phyloP scores from a whole-genome alignment of 1,140 invertebrate species.

The Ctenoplectra terminalis region DNA sequence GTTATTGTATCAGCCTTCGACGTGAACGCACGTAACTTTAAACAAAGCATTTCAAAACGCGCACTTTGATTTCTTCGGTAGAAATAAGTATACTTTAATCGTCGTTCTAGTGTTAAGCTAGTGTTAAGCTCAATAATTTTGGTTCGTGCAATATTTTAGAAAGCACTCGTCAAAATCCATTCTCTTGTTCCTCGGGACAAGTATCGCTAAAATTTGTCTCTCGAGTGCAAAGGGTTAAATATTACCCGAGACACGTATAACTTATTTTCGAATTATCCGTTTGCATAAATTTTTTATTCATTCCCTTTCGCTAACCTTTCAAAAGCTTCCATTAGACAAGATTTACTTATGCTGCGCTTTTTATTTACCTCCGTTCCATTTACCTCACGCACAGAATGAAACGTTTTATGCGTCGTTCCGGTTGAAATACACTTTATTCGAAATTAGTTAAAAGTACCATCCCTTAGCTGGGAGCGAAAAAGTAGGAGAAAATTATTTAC shows the following conservation, averaged over 20 bases:
- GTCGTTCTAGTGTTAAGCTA: no score
- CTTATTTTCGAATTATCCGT: neutral
- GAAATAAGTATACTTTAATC: no score
- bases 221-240: no score
- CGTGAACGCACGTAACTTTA: no score
- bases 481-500: slow-evolving; percentile 42
- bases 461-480: slow-evolving; percentile 7
- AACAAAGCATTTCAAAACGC: no score
- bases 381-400: slow-evolving; percentile 3
- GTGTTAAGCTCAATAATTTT: no score
- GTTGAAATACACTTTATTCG: neutral
- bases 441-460: slow-evolving; percentile 18
- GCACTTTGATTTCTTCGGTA: no score
- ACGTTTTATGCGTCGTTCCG: slow-evolving; percentile 20
- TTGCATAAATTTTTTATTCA: neutral
- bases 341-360: slow-evolving; percentile 24
- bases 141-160: no score
- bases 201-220: no score
- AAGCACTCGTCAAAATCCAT: no score
- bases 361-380: slow-evolving; percentile 9
- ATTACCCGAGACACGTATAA: neutral
- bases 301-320: neutral
- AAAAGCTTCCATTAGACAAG: slow-evolving; percentile 36
- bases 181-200: no score
- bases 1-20: no score